Base-by-base conservation (phyloP, 35 echinoderm and acorn worm genomes). In the Lytechinus pictus region DNA sequence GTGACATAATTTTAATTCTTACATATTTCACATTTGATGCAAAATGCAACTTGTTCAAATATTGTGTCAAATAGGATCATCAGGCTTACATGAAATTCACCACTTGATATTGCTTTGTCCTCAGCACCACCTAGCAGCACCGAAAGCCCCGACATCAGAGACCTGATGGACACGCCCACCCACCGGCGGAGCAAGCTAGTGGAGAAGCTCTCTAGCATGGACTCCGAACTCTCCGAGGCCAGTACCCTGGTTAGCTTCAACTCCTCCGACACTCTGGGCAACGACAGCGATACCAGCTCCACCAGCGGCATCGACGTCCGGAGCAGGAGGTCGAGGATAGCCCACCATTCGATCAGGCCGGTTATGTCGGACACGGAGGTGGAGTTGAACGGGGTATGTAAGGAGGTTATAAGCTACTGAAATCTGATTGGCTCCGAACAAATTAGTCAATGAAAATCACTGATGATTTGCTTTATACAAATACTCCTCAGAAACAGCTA, bases 311-410 rank as follows among this genome's bases (percentile, higher is more conserved):
- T 93, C 14, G 98, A 99, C 27, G 97, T 97, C 10, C 90, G 95
- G 79, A 27, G 95, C 61, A 95, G 96, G 16, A 91, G 97, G 29
- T 95, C 96, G 6, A 94, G 96, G 52, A 99, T 99, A 54, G 97
- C 96, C 52, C 97, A 98, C 94, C 98, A 99, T 55, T 97, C 98
- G 13, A 99, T 99, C 52, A 92, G 98, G 52, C 95, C 97, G 9
- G 97, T 97, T 7, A 91, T 99, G 96, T 99, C 98, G 3, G 98
- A 99, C 93, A 99, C 97, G 54, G 98, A 99, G 92, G 97, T 99
- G 54, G 98, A 99, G 86, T 94, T 96, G 6, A 98, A 97, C 94
- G 94, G 96, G 95, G 98, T 99, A 95, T 87, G 98, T 92, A 54
- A 53, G 12, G 12, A 4, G 56, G 8, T 58, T 44, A 44, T 44